Base-by-base conservation (phyloP, 2,888 invertebrate genomes). In the Drosophila histrio region DNA sequence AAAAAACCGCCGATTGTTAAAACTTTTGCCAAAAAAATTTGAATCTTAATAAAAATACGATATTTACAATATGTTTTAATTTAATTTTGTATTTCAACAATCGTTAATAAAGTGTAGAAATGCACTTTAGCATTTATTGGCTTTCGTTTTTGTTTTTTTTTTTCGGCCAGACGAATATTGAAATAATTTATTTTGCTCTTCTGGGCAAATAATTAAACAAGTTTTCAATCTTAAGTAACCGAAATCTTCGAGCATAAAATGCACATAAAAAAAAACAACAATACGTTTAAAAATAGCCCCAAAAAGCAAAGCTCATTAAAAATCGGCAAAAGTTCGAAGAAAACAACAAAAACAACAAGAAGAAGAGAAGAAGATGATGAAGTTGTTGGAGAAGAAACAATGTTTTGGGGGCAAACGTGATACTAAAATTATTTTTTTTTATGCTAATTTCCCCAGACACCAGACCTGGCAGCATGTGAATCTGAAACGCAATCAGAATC, bases 381-480 rank as follows among this genome's bases (percentile, higher is more conserved):
- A 41, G 38, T 38, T 26, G 50, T 28, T 38, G 13, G 36, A 70
- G 38, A 44, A 43, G 6, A 46, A 59, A 65, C 38, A 62, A 68
- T 57, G 64, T 80, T 81, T 79, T 76, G 61, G 57, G 74, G 72
- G 49, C 77, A 81, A 82, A 82, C 83, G 88, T 88, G 83, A 82
- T 79, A 58, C 70, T 72, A 60, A 72, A 79, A 79, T 79, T 56
- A 67, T 63, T 53, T 38, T 60, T 50, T 56, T 65, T 65, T 72
- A 77, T 85, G 82, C 73, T 68, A 72, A 74, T 77, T 77, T 62
- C 36, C 2, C 6, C 32, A 36, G 32, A 9, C 38, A 38, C 36
- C 44, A 56, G 49, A 60, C 50, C 1, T 11, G 11, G 56, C 69
- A 64, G 62, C 76, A 72, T 79, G 80, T 75, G 86, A 79, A 64